Base-by-base conservation (phyloP, 2,113 vertebrate genomes). In the Eidolon helvum region DNA sequence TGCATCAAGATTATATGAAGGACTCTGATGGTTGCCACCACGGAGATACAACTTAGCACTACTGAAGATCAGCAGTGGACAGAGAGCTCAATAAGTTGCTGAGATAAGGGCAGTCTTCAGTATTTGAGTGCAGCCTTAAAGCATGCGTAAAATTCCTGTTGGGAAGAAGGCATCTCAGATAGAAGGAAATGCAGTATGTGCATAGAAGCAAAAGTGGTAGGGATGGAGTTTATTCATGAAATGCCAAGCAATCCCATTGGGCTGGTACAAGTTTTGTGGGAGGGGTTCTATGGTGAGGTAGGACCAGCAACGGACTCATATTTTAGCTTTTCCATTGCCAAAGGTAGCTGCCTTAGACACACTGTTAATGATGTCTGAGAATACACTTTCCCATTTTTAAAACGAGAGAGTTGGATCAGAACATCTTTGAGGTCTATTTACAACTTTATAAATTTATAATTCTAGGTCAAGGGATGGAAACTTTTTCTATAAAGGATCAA, bases 301-400 rank as follows among this genome's bases (percentile, higher is more conserved):
- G 57, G 38, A 75, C 33, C 45, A 69, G 43, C 59, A 66, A 1
- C 35, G 18, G 55, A 90, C 50, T 92, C 85, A 84, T 33, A 92
- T n/a, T 71, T 71, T 50, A 83, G 38, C 55, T 82, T 94, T 84
- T 93, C 65, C 30, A 66, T 24, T 86, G 59, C 61, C 24, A 35
- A 78, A 93, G 53, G 24, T 55, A 30, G 2, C 8, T 89, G 21
- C 61, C 83, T 94, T 55, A 75, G 48, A 85, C 6, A 82, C 38
- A 80, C 2, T 83, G 33, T 24, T 78, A 33, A 93, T 53, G 78
- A 85, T 38, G 5, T 85, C 78, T 84, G 43, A 79, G 66, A 91
- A 80, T 53, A 43, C 15, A 45, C 15, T 63, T 94, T 94, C 78
- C 74, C 68, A 95, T 65, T 86, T 91, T 95, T 90, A 30, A 96